These are phyloP conservation scores for Acleris sparsana DNA, from an alignment of 2,888 invertebrate genomes.

Conservation along the genomic window DNA sequence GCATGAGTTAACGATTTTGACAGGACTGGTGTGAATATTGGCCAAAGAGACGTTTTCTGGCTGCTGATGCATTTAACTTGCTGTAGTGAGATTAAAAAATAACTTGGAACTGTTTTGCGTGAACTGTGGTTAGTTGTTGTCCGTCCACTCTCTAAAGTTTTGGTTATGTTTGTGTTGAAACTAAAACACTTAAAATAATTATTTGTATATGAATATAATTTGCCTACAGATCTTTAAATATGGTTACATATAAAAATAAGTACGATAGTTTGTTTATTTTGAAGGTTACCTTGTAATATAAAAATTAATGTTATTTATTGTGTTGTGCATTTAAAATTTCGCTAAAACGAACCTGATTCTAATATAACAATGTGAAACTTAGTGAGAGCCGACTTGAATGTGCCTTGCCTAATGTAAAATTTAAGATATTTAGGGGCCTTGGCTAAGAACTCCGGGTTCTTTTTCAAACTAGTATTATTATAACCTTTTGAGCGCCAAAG, in stretches of 20 bases:
- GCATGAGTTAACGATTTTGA: constrained; percentile 4
- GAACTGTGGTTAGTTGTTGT: constrained; percentile 10
- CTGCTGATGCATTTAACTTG: constrained; percentile 67
- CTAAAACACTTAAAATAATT: background rate
- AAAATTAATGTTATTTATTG: background rate
- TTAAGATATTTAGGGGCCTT: no score
- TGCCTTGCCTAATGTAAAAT: constrained; percentile 8
- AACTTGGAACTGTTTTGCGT: constrained; percentile 53
- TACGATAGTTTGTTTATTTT: no score
- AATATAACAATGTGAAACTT: background rate
- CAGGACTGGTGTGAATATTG: constrained; percentile 24
- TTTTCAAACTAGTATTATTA: no score
- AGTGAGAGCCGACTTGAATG: constrained; percentile 13
- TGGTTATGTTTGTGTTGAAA: constrained; percentile 16
- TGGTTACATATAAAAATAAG: no score
- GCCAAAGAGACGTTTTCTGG: constrained; percentile 42
- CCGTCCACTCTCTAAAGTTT: constrained; percentile 44
- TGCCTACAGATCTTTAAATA: no score
- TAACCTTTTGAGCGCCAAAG: no score
- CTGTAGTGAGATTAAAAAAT: constrained; percentile 56
- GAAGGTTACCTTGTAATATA: no score
- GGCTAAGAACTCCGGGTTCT: no score
- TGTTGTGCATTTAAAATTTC: constrained; percentile 24
- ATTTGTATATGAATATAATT: background rate
- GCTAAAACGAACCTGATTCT: constrained; percentile 7